phyloP scores from a whole-genome alignment of 2,888 invertebrate species.

The Caradrina kadenii region DNA sequence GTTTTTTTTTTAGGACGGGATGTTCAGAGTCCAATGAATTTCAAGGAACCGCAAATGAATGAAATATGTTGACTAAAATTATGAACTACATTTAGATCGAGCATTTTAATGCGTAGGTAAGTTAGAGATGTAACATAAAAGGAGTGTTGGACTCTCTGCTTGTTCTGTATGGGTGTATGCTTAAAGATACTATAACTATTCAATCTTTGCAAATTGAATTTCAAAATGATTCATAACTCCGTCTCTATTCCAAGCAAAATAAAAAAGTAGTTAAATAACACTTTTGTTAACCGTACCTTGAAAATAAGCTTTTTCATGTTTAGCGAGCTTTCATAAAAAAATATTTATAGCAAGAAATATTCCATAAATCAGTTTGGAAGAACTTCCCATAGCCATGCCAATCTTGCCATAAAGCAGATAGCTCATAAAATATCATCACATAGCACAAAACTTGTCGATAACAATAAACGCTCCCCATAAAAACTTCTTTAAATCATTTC shows the following conservation, averaged over 20 bases:
- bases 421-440: conserved; percentile 70
- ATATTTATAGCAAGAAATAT: conserved; percentile 45
- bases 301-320: conserved; percentile 3
- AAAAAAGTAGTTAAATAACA: background rate
- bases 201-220: background rate
- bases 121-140: too few relatives aligned
- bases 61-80: background rate
- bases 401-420: conserved; percentile 66
- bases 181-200: background rate
- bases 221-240: background rate
- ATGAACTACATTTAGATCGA: background rate
- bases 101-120: too few relatives aligned
- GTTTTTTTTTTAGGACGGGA: conserved; percentile 40
- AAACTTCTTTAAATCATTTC: conserved; percentile 78
- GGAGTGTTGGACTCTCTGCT: background rate
- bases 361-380: conserved; percentile 56
- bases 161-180: background rate
- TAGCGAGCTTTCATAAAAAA: conserved; percentile 42
- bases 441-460: conserved; percentile 76
- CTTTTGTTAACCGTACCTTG: background rate
- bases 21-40: conserved; percentile 15
- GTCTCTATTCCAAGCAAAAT: background rate
- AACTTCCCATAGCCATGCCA: conserved; percentile 61
- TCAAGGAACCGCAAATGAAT: conserved; percentile 20
- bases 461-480: conserved; percentile 75